phyloP scores from a whole-genome alignment of 2,113 vertebrate species.

The Eubucco bourcierii region DNA sequence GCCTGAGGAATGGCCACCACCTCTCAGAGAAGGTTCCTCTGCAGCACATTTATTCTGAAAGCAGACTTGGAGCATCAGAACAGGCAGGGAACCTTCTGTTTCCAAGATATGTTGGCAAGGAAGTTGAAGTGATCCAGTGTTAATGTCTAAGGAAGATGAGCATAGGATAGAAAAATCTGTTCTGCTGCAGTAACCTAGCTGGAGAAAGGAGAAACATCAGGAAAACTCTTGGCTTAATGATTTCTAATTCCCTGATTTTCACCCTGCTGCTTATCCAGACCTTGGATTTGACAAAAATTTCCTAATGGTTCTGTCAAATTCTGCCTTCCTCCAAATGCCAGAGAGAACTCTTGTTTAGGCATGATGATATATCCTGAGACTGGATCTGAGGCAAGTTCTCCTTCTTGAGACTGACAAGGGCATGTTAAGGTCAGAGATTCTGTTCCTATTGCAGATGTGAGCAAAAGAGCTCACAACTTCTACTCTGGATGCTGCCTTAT shows the following conservation, averaged over 20 bases:
- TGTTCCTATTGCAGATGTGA: conserved; percentile 8
- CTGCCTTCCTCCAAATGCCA: background rate
- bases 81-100: background rate
- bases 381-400: background rate
- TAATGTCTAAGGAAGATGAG: background rate
- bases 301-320: background rate
- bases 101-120: background rate
- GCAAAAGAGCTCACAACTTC: background rate
- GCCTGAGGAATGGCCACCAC: background rate
- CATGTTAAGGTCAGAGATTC: background rate
- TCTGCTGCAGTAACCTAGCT: background rate
- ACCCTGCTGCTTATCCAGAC: background rate
- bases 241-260: background rate
- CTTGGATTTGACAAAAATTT: background rate
- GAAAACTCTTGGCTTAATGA: background rate
- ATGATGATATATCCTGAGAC: background rate
- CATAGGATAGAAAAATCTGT: background rate
- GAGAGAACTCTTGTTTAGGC: background rate
- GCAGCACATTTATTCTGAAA: background rate
- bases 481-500: background rate
- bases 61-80: background rate
- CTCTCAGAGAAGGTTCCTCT: background rate
- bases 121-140: background rate
- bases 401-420: background rate
- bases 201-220: background rate